Evolutionary conservation across 2,888 invertebrate genomes (phyloP).

Genomic region (Cylloceria caligata): DNA sequence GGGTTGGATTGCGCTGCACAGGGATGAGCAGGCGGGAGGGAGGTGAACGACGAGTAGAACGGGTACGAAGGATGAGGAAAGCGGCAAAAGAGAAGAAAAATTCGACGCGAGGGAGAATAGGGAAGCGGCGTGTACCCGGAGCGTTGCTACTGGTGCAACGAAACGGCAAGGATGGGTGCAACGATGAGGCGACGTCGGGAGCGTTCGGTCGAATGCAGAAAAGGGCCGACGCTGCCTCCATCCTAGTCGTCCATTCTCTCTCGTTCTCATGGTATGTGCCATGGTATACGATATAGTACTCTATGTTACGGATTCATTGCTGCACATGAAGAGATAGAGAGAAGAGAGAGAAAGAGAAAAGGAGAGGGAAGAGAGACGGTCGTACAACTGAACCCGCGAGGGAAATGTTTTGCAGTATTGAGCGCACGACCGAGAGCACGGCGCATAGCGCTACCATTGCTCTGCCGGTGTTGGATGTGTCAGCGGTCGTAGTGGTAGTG

Average conservation of each 20-base stretch:
- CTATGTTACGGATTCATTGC: constrained; percentile 38
- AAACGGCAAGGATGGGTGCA: constrained; percentile 66
- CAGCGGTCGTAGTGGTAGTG: constrained; percentile 28
- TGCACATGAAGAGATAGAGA: constrained; percentile 14
- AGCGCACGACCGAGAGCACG: constrained; percentile 69
- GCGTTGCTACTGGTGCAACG: constrained; percentile 47
- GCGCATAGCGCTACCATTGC: constrained; percentile 54
- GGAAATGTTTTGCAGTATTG: constrained; percentile 79
- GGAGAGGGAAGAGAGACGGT: too few relatives aligned
- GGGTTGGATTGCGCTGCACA: constrained; percentile 34
- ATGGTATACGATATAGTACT: constrained; percentile 10
- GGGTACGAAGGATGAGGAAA: constrained; percentile 26
- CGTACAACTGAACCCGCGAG: constrained; percentile 70
- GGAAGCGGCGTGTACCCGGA: constrained; percentile 36
- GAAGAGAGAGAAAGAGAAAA: constrained; percentile 16
- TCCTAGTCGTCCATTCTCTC: constrained; percentile 55
- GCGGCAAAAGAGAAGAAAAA: constrained; percentile 31
- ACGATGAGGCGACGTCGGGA: constrained; percentile 60
- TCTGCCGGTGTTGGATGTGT: constrained; percentile 45
- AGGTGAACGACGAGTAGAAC: constrained; percentile 17
- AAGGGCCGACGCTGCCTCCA: constrained; percentile 67
- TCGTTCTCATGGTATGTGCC: constrained; percentile 38
- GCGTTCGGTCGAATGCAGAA: constrained; percentile 72
- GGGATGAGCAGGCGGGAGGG: constrained; percentile 18
- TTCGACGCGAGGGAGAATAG: constrained; percentile 34